Evolutionary conservation across 1,140 invertebrate genomes (phyloP).

Genomic region (Aleiodes sp.): DNA sequence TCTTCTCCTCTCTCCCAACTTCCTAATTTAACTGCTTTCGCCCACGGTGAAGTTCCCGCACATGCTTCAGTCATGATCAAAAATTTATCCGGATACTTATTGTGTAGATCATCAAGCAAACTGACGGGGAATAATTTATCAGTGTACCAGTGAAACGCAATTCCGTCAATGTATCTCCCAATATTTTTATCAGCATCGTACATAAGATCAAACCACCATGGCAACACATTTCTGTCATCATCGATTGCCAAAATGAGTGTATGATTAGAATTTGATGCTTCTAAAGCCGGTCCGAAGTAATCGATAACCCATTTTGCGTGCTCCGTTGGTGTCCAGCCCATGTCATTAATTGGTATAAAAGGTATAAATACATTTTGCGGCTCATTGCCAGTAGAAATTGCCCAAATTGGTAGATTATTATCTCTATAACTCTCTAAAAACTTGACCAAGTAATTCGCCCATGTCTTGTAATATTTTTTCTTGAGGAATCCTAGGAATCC

Average conservation of each 20-base stretch:
- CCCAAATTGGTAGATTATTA: slow-evolving; percentile 70
- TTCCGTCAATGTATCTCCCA: slow-evolving; percentile 80
- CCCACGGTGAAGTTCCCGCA: slow-evolving; percentile 62
- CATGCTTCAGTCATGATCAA: slow-evolving; percentile 83
- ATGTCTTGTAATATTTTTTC: slow-evolving; percentile 78
- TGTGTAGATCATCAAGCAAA: slow-evolving; percentile 68
- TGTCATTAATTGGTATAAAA: slow-evolving; percentile 77
- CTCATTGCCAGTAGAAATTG: slow-evolving; percentile 75
- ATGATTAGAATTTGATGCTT: slow-evolving; percentile 67
- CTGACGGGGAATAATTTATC: slow-evolving; percentile 69
- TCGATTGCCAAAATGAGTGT: slow-evolving; percentile 76
- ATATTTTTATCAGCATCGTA: slow-evolving; percentile 48
- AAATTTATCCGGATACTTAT: slow-evolving; percentile 76
- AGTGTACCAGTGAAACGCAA: slow-evolving; percentile 85
- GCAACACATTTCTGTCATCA: slow-evolving; percentile 74
- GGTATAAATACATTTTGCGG: slow-evolving; percentile 69
- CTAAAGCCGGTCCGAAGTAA: slow-evolving; percentile 76
- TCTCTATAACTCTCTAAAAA: slow-evolving; percentile 69
- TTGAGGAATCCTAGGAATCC: slow-evolving; percentile 68
- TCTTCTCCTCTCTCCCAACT: slow-evolving; percentile 77
- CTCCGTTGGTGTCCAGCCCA: slow-evolving; percentile 76
- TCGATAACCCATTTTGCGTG: slow-evolving; percentile 72
- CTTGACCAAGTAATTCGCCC: slow-evolving; percentile 83
- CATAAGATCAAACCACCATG: slow-evolving; percentile 61
- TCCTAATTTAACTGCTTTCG: slow-evolving; percentile 72